A percentile compares a stretch with the other conserved stretches of the same genome.
phyloP scores from a whole-genome alignment of 2,113 vertebrate species.

The Brachyhypopomus occidentalis region DNA sequence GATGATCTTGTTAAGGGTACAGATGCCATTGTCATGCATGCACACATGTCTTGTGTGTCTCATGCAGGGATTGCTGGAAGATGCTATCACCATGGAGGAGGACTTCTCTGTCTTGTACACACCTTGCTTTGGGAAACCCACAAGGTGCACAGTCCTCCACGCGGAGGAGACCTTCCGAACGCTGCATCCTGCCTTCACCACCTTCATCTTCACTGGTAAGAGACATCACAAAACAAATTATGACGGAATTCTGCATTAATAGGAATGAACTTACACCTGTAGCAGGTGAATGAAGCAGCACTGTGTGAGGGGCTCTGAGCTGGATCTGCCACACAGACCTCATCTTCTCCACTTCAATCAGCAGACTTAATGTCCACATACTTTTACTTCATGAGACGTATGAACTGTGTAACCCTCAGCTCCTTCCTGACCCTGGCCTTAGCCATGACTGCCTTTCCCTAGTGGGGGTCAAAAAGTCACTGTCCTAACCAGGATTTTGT shows the following conservation, averaged over 20 bases:
- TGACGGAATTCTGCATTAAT: background rate
- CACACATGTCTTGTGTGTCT: background rate
- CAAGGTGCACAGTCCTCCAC: conserved; percentile 62
- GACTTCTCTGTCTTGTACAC: conserved; percentile 76
- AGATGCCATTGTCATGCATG: background rate
- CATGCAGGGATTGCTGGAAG: conserved; percentile 66
- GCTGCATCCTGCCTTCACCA: conserved; percentile 64
- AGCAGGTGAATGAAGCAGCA: conserved; percentile 37
- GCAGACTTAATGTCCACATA: conserved; percentile 11
- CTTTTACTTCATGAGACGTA: background rate
- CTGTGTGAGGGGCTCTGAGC: background rate
- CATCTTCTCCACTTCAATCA: conserved; percentile 35
- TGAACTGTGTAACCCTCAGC: conserved; percentile 23
- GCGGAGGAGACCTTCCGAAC: conserved; percentile 69
- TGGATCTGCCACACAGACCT: background rate
- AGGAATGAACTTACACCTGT: conserved; percentile 40
- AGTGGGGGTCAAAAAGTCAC: background rate
- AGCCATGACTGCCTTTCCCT: conserved; percentile 29
- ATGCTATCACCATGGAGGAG: conserved; percentile 66
- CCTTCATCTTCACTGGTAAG: conserved; percentile 75
- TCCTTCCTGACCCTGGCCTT: conserved; percentile 23
- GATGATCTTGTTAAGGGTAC: conserved; percentile 36
- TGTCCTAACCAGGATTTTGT: background rate
- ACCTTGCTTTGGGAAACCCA: conserved; percentile 65
- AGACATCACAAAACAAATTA: background rate